Evolutionary conservation across 2,888 invertebrate species (phyloP).

Genomic region (Eremobia ochroleuca): DNA sequence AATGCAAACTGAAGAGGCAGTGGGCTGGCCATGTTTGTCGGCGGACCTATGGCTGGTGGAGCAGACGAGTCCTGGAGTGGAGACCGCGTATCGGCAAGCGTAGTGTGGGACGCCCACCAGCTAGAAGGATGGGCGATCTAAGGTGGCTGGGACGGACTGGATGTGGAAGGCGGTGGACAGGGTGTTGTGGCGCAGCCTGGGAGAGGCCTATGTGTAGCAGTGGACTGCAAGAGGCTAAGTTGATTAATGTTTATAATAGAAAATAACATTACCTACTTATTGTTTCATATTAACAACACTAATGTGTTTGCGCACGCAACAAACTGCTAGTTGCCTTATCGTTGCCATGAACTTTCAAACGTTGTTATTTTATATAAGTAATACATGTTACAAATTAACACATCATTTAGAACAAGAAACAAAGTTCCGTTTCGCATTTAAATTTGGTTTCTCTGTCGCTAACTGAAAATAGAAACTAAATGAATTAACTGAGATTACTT

Average conservation of each 20-base stretch:
- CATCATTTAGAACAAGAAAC: background rate
- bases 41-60: no score
- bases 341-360: constrained; percentile 12
- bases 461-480: background rate
- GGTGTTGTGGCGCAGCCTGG: no score
- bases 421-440: background rate
- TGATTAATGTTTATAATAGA: constrained; percentile 23
- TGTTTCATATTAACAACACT: constrained; percentile 38
- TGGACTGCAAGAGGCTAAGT: no score
- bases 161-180: no score
- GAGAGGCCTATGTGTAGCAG: no score
- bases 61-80: no score
- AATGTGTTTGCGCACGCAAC: constrained; percentile 22
- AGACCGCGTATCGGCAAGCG: no score
- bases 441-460: background rate
- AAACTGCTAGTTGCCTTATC: constrained; percentile 4
- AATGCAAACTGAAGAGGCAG: no score
- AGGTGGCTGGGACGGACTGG: no score
- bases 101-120: no score
- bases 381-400: background rate
- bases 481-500: background rate
- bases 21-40: no score
- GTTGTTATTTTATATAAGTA: background rate
- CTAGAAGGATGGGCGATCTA: no score
- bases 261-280: constrained; percentile 24